phyloP scores from a whole-genome alignment of 2,113 vertebrate species.

The Cichladusa arquata region DNA sequence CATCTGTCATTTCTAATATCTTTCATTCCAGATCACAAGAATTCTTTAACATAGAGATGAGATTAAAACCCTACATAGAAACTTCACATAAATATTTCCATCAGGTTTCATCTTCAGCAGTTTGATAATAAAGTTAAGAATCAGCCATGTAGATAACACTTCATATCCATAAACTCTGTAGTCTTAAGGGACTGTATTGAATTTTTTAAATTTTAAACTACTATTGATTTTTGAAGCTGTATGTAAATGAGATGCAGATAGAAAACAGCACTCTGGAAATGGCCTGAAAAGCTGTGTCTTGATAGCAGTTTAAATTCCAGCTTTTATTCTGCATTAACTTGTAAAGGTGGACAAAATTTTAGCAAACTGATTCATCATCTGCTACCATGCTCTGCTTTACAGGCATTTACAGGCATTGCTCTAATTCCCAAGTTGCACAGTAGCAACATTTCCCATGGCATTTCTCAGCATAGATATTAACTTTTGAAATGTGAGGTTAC shows the following conservation, averaged over 20 bases:
- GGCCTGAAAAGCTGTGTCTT: neutral
- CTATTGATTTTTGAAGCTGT: neutral
- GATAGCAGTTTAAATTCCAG: neutral
- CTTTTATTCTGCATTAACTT: neutral
- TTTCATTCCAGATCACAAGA: neutral
- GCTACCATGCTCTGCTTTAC: neutral
- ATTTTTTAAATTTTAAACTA: neutral
- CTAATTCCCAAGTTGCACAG: neutral
- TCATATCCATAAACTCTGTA: neutral
- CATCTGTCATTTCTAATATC: neutral
- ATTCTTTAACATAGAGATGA: neutral
- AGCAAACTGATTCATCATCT: neutral
- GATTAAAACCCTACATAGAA: neutral
- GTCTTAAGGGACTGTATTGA: neutral
- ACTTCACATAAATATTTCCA: neutral
- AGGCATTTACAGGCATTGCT: neutral
- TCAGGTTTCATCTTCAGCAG: neutral
- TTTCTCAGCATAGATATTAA: neutral
- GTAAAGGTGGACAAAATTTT: neutral
- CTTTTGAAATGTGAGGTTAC: neutral
- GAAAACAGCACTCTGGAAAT: neutral
- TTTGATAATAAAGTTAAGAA: neutral
- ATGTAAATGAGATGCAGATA: neutral
- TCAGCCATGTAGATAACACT: neutral
- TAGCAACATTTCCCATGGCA: neutral